These are phyloP conservation scores for Heliconius ismenius DNA, from an alignment of 2,888 invertebrate species.

Conservation along the genomic window DNA sequence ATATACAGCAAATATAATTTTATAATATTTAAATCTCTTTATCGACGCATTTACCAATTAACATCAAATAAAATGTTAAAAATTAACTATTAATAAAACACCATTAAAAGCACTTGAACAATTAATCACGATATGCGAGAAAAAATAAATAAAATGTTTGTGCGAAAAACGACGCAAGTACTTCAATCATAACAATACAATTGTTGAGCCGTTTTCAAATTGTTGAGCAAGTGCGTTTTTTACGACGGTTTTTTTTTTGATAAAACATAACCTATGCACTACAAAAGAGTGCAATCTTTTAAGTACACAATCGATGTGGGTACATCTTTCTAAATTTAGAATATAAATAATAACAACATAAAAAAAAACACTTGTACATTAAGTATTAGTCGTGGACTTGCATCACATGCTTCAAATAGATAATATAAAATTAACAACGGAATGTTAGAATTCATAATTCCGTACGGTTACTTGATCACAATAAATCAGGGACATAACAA, in stretches of 20 bases:
- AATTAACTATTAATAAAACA: slow-evolving; percentile 53
- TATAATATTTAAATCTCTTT: slow-evolving; percentile 15
- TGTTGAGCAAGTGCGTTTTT: slow-evolving; percentile 67
- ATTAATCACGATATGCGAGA: slow-evolving; percentile 52
- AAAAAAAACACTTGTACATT: slow-evolving; percentile 53
- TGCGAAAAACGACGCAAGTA: slow-evolving; percentile 61
- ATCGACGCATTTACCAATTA: slow-evolving; percentile 28
- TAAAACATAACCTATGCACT: slow-evolving; percentile 48
- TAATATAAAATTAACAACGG: slow-evolving; percentile 71
- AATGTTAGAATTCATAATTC: slow-evolving; percentile 80
- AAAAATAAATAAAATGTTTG: slow-evolving; percentile 60
- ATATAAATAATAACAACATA: slow-evolving; percentile 59
- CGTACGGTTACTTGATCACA: slow-evolving; percentile 76
- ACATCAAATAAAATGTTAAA: slow-evolving; percentile 4
- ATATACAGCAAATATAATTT: slow-evolving; percentile 34
- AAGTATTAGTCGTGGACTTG: slow-evolving; percentile 80
- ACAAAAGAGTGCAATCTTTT: slow-evolving; percentile 51
- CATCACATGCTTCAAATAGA: slow-evolving; percentile 75
- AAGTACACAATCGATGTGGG: slow-evolving; percentile 49
- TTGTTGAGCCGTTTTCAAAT: slow-evolving; percentile 64
- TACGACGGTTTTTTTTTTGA: slow-evolving; percentile 41
- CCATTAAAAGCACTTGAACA: slow-evolving; percentile 62
- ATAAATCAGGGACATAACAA: slow-evolving; percentile 76
- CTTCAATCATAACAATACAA: slow-evolving; percentile 49
- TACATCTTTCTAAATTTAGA: slow-evolving; percentile 56